Evolutionary conservation across 2,797 vertebrate genomes (phyloP).

Genomic region (Poecilia picta): DNA sequence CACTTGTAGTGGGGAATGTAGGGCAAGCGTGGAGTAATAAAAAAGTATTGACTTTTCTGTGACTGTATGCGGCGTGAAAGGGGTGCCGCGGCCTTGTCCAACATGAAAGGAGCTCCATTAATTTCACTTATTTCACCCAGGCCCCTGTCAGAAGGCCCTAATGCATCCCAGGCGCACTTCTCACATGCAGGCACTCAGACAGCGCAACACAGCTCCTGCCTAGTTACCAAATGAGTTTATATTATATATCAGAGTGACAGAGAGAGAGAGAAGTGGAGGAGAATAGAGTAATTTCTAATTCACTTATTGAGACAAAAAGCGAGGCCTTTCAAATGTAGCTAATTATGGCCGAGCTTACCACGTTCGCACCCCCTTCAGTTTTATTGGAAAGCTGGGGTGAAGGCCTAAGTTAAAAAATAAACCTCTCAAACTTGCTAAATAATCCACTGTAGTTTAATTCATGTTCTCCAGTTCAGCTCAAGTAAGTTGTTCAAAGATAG

Average conservation of each 20-base stretch:
- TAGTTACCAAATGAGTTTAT: constrained; percentile 84
- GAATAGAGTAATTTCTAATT: constrained; percentile 81
- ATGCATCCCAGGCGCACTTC: constrained; percentile 88
- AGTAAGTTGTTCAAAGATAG: background rate
- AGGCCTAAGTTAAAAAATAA: constrained; percentile 5
- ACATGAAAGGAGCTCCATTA: constrained; percentile 92
- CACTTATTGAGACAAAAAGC: constrained; percentile 68
- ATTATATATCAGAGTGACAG: constrained; percentile 80
- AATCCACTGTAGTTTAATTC: background rate
- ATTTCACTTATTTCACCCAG: constrained; percentile 94
- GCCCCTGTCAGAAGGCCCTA: constrained; percentile 89
- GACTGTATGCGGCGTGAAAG: constrained; percentile 91
- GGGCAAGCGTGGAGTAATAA: constrained; percentile 92
- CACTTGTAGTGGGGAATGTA: constrained; percentile 92
- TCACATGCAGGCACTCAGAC: constrained; percentile 86
- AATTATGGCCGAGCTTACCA: constrained; percentile 52
- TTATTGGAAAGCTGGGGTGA: background rate
- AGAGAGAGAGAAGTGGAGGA: constrained; percentile 46
- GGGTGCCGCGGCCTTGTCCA: constrained; percentile 90
- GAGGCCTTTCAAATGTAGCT: constrained; percentile 75
- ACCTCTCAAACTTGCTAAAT: background rate
- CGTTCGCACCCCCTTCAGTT: constrained; percentile 11
- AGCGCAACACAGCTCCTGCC: constrained; percentile 73
- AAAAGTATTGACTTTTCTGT: constrained; percentile 95
- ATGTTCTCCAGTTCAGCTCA: background rate